Conservation (phyloP, 2,797 vertebrate species). For the Tinamus major region DNA sequence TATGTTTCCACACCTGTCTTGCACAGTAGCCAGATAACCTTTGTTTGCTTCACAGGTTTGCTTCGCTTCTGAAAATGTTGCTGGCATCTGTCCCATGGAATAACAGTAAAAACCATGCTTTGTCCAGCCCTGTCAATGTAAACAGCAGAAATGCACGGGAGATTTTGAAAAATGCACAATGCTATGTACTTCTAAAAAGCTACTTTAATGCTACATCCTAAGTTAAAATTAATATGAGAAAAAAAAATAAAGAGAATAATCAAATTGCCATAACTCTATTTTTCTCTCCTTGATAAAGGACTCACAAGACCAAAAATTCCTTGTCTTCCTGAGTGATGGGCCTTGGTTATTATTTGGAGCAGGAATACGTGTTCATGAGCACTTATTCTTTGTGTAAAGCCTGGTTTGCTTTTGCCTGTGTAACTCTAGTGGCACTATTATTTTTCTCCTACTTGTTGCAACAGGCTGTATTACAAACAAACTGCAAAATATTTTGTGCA, state of each 20-base stretch:
- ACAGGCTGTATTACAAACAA: not conserved
- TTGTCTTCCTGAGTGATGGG: not conserved
- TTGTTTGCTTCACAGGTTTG: constrained; percentile 78
- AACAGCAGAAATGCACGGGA: not conserved
- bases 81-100: constrained; percentile 81
- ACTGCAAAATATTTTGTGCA: not conserved
- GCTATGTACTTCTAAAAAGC: not conserved
- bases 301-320: not conserved
- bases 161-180: not conserved
- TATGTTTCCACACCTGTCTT: constrained; percentile 83
- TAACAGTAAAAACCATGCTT: constrained; percentile 89
- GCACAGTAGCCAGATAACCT: constrained; percentile 83
- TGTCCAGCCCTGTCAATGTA: constrained; percentile 84
- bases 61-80: constrained; percentile 86
- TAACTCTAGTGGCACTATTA: not conserved
- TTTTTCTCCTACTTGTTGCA: not conserved
- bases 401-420: not conserved
- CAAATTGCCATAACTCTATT: fast-evolving
- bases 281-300: not conserved
- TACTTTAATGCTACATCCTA: fast-evolving
- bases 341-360: fast-evolving
- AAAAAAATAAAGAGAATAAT: not conserved
- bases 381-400: not conserved
- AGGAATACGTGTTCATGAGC: fast-evolving
- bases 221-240: not conserved